These are phyloP conservation scores for Cydia fagiglandana DNA, from an alignment of 1,140 invertebrate genomes.

Conservation along the genomic window DNA sequence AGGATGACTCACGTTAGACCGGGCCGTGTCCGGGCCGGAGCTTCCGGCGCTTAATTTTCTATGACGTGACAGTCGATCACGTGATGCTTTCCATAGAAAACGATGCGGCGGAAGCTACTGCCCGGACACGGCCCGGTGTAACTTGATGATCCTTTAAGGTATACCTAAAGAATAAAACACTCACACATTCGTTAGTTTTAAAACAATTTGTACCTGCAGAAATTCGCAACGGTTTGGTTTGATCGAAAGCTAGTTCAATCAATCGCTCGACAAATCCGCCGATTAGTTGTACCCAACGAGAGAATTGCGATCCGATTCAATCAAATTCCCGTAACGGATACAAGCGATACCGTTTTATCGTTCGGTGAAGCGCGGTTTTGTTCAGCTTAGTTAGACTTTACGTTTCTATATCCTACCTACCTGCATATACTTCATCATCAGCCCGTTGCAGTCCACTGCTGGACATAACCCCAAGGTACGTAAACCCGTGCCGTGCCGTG, in stretches of 20 bases:
- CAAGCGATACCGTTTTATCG: not conserved
- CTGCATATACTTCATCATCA: not conserved
- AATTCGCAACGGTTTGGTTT: slow-evolving; percentile 6
- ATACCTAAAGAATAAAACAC: too few species aligned
- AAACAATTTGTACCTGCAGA: not conserved
- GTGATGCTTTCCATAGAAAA: too few species aligned
- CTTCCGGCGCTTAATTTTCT: too few species aligned
- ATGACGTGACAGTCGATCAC: too few species aligned
- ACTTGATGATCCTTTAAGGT: too few species aligned
- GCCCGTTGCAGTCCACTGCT: too few species aligned
- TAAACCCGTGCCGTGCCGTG: too few species aligned
- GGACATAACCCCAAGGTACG: too few species aligned
- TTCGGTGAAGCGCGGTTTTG: not conserved
- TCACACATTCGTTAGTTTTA: not conserved
- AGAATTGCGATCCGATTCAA: not conserved
- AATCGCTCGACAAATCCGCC: not conserved
- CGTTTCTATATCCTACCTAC: not conserved
- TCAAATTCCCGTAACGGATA: slow-evolving; percentile 1
- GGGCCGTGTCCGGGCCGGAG: too few species aligned
- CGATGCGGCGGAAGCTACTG: too few species aligned
- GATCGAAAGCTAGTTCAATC: not conserved
- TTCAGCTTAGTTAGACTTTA: not conserved
- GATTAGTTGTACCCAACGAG: not conserved
- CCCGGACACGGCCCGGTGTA: too few species aligned
- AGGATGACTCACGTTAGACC: too few species aligned